Evolutionary conservation across 1,140 invertebrate species (phyloP).

Genomic region (Xylocopa sonorina): DNA sequence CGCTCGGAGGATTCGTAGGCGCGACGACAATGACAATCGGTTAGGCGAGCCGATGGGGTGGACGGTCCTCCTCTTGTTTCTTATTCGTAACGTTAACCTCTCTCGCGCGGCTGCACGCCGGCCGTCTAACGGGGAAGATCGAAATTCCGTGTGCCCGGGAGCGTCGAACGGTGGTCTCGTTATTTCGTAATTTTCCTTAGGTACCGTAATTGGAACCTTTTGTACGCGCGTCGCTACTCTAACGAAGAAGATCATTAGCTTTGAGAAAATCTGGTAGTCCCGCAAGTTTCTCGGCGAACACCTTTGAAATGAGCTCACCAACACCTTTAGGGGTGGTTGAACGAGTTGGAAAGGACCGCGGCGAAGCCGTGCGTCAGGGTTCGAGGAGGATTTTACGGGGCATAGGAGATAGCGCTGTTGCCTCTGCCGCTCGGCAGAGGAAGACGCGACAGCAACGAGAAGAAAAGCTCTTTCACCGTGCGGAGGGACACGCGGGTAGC

Average conservation of each 20-base stretch:
- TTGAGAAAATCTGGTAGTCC: constrained; percentile 49
- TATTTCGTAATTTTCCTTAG: constrained; percentile 53
- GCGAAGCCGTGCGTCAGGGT: constrained; percentile 44
- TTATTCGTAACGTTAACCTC: constrained; percentile 26
- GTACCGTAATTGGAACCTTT: constrained; percentile 46
- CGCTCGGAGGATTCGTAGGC: neutral
- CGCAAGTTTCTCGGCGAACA: constrained; percentile 50
- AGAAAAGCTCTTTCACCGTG: constrained; percentile 73
- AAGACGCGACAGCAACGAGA: constrained; percentile 57
- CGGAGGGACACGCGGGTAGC: constrained; percentile 55
- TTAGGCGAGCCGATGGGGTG: neutral
- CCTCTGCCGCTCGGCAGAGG: constrained; percentile 35
- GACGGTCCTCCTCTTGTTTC: neutral
- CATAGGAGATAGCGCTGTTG: constrained; percentile 37
- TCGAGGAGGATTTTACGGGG: constrained; percentile 68
- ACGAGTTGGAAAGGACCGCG: constrained; percentile 44
- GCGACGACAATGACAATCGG: neutral
- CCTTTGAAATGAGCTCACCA: constrained; percentile 47
- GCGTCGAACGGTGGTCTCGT: constrained; percentile 51
- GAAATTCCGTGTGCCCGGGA: constrained; percentile 49
- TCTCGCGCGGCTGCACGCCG: neutral
- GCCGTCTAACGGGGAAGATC: constrained; percentile 20
- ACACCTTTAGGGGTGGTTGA: constrained; percentile 47
- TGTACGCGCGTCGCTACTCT: constrained; percentile 48
- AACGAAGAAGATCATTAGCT: constrained; percentile 55